Base-by-base conservation (phyloP, 2,113 vertebrate genomes). In the Hemicordylus capensis region DNA sequence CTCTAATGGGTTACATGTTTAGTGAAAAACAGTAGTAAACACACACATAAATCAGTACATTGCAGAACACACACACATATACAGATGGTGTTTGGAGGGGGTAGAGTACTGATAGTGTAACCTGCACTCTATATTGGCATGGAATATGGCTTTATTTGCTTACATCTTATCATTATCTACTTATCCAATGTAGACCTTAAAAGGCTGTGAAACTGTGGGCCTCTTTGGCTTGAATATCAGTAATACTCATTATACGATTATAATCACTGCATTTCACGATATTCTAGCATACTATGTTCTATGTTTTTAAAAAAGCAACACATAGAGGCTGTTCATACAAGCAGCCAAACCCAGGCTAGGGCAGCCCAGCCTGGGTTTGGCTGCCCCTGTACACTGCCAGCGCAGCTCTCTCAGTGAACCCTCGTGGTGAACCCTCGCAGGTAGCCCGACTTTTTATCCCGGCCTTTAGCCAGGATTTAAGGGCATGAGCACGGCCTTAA, bases 11-110 rank as follows among this genome's bases (percentile, higher is more conserved):
- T 64, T 76, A 64, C 67, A 85, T 26, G 34, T 48, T 84, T 58
- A 72, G 44, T 19, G 79, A 64, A 6, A 20, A 85, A 80, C 74
- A 88, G 44, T 51, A 85, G 3, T 9, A 76, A 31, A 6, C 3
- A 89, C 9, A 80, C 14, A 80, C 10, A 76, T 54, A 89, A 83
- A 75, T 37, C 83, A 86, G 42, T 42, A 76, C 80, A 9, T 37
- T 84, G 83, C 24, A 88, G 78, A 73, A 91, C 28, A 90, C 0
- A 0, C 42, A 87, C 51, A 51, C 46, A 83, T 4, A 69, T 69
- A 88, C 48, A 91, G 83, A 92, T 83, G 90, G 72, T 85, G 22
- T 81, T 89, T 78, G 79, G 59, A 92, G 42, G 59, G n/a, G 39
- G 72, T 28, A n/a, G 2, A 24, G 44, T 77, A 69, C 63, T 83